Conservation (phyloP, 2,888 invertebrate species). For the Torymus texanus region DNA sequence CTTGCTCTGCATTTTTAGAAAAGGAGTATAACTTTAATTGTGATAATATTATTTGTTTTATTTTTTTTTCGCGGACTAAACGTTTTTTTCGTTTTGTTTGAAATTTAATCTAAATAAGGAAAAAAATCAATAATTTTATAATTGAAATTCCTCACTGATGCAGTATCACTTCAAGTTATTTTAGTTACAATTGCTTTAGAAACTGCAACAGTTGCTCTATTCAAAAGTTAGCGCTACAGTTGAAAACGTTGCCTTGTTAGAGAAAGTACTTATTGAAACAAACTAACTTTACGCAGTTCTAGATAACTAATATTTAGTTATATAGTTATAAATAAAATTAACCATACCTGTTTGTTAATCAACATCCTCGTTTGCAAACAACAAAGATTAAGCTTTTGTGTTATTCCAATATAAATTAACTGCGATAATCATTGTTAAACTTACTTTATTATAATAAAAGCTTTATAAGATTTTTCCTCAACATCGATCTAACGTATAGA, state of each 20-base stretch:
- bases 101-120: background rate
- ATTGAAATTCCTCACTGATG: background rate
- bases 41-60: background rate
- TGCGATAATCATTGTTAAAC: too few relatives aligned
- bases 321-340: background rate
- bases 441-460: too few relatives aligned
- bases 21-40: background rate
- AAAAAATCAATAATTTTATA: background rate
- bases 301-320: constrained; percentile 25
- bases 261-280: constrained; percentile 32
- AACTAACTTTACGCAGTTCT: constrained; percentile 27
- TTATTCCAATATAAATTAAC: too few relatives aligned
- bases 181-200: constrained; percentile 21
- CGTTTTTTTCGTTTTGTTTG: background rate
- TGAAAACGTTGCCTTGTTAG: constrained; percentile 14
- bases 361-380: background rate
- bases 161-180: constrained; percentile 21
- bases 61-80: too few relatives aligned
- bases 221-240: constrained; percentile 23
- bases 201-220: constrained; percentile 19
- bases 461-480: too few relatives aligned
- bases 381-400: too few relatives aligned
- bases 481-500: too few relatives aligned
- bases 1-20: too few relatives aligned
- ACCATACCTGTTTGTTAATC: too few relatives aligned